Evolutionary conservation across 2,797 vertebrate species (phyloP), one percentile per base, ranked within the genome.

Genomic region (Babyrousa celebensis): DNA sequence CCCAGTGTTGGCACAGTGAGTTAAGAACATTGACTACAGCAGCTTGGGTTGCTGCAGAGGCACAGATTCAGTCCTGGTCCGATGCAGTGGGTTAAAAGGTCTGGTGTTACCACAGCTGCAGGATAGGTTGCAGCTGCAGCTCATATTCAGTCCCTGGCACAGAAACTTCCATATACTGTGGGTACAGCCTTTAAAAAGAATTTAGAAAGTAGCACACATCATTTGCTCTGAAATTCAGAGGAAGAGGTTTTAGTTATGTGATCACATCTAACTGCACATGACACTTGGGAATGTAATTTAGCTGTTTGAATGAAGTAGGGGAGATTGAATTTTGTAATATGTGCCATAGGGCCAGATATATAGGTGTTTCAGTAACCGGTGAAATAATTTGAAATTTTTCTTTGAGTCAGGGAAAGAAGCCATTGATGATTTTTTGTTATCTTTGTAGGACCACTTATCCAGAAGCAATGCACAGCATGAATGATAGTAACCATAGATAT

Each of bases 361-460:
- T 58, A 58, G 56, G 17, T 27, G n/a, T 5, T 85, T 85, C 70
- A 70, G 23, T 62, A 43, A 70, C 48, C 16, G 63, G 15, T 56
- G 48, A 85, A 85, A 85, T 85, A 85, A 70, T 85, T 85, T 25
- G 5, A 85, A 85, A 68, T 9, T 11, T 85, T 56, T 56, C 48
- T 85, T 85, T 54, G 82, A 54, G 29, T 85, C 48, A 70, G 32
- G 43, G 82, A 29, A 85, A 85, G 65, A 70, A 70, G 65, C n/a
- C 65, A 36, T 70, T 70, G 16, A 72, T 72, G 54, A 71, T 40
- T 86, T 56, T 56, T 86, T 3, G 58, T 71, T 72, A 60, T 43
- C 84, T 25, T 86, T 60, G 1, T 72, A 27, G 68, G 68, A 60
- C 23, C 9, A 18, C 36, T 77, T 27, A 82, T 63, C 36, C 23